These are phyloP conservation scores for Hydrochoerus hydrochaeris DNA, from an alignment of 2,113 vertebrate species.

Conservation along the genomic window DNA sequence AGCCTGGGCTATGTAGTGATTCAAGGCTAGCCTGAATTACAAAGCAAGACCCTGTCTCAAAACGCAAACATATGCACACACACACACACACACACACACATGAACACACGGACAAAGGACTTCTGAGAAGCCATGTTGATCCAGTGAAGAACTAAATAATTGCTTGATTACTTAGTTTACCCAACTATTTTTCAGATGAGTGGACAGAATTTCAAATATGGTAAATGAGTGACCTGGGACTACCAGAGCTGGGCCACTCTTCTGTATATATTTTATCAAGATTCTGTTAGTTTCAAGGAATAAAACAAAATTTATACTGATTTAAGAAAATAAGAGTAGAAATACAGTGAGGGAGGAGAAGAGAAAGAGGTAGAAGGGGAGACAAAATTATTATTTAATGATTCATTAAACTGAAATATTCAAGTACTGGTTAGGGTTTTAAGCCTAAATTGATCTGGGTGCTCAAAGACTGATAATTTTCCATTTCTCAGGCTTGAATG, in stretches of 20 bases:
- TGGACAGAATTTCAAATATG: neutral
- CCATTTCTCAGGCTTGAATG: neutral
- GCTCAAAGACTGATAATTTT: neutral
- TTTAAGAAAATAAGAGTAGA: neutral
- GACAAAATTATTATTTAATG: neutral
- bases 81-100: neutral
- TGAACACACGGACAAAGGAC: neutral
- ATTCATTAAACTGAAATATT: neutral
- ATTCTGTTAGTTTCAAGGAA: neutral
- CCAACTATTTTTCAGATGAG: neutral
- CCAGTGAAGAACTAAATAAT: neutral
- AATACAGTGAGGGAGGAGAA: neutral
- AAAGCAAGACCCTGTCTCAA: neutral
- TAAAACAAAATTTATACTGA: neutral
- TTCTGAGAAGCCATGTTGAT: neutral
- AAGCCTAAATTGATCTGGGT: neutral
- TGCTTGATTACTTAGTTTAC: neutral
- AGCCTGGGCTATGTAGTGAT: neutral
- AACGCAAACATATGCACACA: too few relatives aligned
- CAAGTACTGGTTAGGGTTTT: neutral
- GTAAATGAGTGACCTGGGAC: neutral
- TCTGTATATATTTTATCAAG: neutral
- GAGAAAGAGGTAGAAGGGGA: too few relatives aligned
- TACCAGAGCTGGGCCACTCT: neutral
- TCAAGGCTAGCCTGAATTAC: neutral